phyloP scores from a whole-genome alignment of 2,888 invertebrate species.

The Myopa testacea region DNA sequence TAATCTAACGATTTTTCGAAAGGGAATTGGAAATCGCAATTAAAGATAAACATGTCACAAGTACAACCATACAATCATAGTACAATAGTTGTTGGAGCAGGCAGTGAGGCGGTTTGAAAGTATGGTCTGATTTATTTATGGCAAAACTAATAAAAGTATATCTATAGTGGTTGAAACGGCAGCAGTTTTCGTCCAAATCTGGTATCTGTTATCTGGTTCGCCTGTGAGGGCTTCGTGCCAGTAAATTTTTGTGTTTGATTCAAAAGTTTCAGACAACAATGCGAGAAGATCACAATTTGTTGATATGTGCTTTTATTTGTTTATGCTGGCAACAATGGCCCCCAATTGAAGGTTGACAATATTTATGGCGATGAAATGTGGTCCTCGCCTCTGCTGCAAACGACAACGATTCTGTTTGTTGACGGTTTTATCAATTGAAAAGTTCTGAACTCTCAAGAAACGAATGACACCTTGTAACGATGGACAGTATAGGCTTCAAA shows the following conservation, averaged over 20 bases:
- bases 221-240: constrained; percentile 13
- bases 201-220: constrained; percentile 17
- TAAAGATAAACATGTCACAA: too few relatives aligned
- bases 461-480: neutral
- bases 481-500: neutral
- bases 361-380: constrained; percentile 26
- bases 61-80: too few relatives aligned
- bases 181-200: too few relatives aligned
- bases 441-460: neutral
- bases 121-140: too few relatives aligned
- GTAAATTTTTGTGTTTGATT: constrained; percentile 2
- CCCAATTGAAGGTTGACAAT: constrained; percentile 30
- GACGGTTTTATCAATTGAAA: constrained; percentile 16
- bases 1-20: too few relatives aligned
- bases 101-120: too few relatives aligned
- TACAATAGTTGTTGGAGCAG: too few relatives aligned
- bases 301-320: constrained; percentile 32
- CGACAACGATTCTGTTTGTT: neutral
- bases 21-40: too few relatives aligned
- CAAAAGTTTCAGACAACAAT: constrained; percentile 27
- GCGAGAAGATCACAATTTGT: constrained; percentile 22
- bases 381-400: constrained; percentile 13
- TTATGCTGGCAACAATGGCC: constrained; percentile 13
- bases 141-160: too few relatives aligned
- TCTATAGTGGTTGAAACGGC: too few relatives aligned